Evolutionary conservation across 2,888 invertebrate genomes (phyloP).

Genomic region (Caenorhabditis japonica): DNA sequence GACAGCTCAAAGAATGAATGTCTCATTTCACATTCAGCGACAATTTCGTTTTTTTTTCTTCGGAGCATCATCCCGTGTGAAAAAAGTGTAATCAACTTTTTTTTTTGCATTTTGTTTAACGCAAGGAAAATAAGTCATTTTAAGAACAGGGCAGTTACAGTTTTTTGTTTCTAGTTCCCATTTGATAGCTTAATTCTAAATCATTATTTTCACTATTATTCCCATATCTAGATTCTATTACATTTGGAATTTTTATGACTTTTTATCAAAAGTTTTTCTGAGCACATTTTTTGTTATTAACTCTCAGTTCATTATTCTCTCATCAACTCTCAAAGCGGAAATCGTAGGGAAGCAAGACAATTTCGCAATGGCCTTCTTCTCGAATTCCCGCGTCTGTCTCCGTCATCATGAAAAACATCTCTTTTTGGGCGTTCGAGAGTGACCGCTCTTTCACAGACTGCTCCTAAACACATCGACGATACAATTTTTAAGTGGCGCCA

Average conservation of each 20-base stretch:
- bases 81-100: neutral
- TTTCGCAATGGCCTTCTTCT: conserved; percentile 8
- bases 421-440: neutral
- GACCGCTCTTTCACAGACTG: conserved; percentile 4
- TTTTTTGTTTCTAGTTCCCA: conserved; percentile 5
- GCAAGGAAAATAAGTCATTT: too few species aligned
- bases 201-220: too few species aligned
- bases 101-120: neutral
- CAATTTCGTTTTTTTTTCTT: conserved; percentile 30
- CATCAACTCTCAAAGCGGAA: too few species aligned
- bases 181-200: too few species aligned
- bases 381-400: neutral
- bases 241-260: too few species aligned
- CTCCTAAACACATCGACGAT: conserved; percentile 10
- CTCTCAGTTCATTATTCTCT: too few species aligned
- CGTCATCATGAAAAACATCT: conserved; percentile 5
- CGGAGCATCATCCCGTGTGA: conserved; percentile 10
- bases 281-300: too few species aligned
- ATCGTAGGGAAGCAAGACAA: conserved; percentile 2
- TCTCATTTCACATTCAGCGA: conserved; percentile 53
- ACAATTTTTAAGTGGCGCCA: conserved; percentile 1
- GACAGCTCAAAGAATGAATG: conserved; percentile 48
- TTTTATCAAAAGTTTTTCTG: too few species aligned
- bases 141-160: too few species aligned
- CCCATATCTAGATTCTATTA: too few species aligned